These are phyloP conservation scores for Noctua comes DNA, from an alignment of 2,888 invertebrate genomes.

Conservation along the genomic window DNA sequence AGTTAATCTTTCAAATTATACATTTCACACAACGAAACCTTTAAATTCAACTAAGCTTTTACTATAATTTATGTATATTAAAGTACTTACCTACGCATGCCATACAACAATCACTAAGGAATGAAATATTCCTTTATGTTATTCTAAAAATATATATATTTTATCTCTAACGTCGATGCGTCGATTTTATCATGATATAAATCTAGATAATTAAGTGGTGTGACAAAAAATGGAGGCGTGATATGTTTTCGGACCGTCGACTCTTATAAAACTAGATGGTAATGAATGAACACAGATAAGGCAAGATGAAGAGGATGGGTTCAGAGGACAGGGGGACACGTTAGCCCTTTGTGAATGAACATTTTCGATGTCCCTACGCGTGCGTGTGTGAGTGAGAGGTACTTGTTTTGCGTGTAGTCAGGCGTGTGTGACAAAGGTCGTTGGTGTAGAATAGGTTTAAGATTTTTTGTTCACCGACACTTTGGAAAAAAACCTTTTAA, in stretches of 20 bases:
- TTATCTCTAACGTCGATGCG: constrained; percentile 74
- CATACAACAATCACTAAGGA: constrained; percentile 24
- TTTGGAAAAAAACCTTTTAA: constrained; percentile 61
- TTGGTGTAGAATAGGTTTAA: constrained; percentile 65
- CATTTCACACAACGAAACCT: background rate
- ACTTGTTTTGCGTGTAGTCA: constrained; percentile 74
- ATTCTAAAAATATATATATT: constrained; percentile 72
- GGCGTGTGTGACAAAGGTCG: constrained; percentile 75
- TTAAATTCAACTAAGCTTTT: background rate
- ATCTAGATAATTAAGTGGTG: constrained; percentile 90
- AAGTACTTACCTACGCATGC: background rate
- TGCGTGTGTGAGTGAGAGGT: constrained; percentile 71
- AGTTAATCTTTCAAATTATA: constrained; percentile 1
- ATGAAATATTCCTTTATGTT: constrained; percentile 52
- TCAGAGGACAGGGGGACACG: constrained; percentile 82
- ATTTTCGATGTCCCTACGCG: constrained; percentile 69
- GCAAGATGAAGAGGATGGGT: constrained; percentile 84
- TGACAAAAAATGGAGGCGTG: constrained; percentile 90
- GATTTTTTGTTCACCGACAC: constrained; percentile 65
- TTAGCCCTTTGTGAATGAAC: constrained; percentile 85
- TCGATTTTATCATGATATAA: constrained; percentile 88
- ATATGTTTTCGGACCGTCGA: constrained; percentile 89
- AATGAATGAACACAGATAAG: constrained; percentile 90
- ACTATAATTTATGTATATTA: background rate
- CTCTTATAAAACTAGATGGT: constrained; percentile 89